Evolutionary conservation across 1,140 invertebrate genomes (phyloP).

Genomic region (Trinorchestia longiramus): DNA sequence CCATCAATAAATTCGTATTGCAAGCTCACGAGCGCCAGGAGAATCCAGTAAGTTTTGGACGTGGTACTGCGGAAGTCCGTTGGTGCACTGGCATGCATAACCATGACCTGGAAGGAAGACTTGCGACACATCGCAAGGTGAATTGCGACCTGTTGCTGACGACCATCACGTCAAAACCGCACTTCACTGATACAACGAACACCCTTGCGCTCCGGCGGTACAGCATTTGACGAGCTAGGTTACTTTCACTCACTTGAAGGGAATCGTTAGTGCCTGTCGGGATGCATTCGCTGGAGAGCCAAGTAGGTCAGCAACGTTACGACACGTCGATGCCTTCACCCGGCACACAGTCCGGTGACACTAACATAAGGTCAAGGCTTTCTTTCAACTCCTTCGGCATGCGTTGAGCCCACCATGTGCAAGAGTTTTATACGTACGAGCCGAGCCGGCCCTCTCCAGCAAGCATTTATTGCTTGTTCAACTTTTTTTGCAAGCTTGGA

Average conservation of each 20-base stretch:
- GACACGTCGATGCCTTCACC: slow-evolving; percentile 4
- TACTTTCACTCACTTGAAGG: slow-evolving; percentile 14
- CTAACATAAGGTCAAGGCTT: slow-evolving; percentile 37
- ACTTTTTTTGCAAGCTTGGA: not conserved
- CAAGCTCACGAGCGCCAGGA: not conserved
- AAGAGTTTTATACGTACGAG: not conserved
- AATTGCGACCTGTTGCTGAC: not conserved
- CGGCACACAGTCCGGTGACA: slow-evolving; percentile 20
- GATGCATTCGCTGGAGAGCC: slow-evolving; percentile 17
- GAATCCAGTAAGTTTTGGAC: not conserved
- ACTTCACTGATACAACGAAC: not conserved
- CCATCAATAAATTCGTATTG: not conserved
- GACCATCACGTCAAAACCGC: not conserved
- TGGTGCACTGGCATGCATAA: not conserved
- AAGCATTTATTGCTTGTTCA: not conserved
- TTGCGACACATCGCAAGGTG: not conserved
- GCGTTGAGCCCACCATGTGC: not conserved
- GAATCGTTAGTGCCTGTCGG: slow-evolving; percentile 34
- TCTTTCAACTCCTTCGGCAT: slow-evolving; percentile 24
- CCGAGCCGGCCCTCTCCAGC: not conserved
- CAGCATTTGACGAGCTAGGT: not conserved
- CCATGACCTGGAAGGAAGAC: not conserved
- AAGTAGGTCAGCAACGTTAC: not conserved
- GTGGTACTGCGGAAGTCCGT: not conserved
- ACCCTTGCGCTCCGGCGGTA: not conserved